A percentile compares a stretch with the other conserved stretches of the same genome.
These are phyloP conservation scores for Oreochromis tanganicae DNA, from an alignment of 2,113 vertebrate species.

Conservation along the genomic window DNA sequence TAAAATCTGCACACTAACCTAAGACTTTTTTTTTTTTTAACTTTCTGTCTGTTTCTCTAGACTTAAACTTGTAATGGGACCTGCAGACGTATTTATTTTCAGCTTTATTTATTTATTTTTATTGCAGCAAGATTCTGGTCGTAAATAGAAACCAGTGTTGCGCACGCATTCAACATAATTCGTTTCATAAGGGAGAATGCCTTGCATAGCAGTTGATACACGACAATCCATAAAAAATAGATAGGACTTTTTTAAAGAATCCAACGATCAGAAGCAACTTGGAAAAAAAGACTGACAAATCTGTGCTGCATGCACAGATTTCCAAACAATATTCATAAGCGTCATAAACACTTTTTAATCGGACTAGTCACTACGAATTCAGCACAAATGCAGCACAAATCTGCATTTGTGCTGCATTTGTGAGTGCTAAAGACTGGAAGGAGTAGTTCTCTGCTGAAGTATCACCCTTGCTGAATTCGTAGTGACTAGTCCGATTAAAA, in stretches of 20 bases:
- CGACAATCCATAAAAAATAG: conserved; percentile 44
- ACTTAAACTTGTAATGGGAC: neutral
- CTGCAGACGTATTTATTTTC: neutral
- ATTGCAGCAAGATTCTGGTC: neutral
- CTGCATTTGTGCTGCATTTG: neutral
- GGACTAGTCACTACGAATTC: too few relatives aligned
- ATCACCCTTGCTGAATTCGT: neutral
- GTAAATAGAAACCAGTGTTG: neutral
- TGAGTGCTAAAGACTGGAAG: neutral
- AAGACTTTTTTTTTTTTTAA: neutral
- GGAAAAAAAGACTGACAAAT: neutral
- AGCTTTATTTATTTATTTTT: neutral
- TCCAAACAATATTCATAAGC: too few relatives aligned
- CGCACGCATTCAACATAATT: neutral
- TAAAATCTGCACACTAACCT: neutral
- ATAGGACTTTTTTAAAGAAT: neutral
- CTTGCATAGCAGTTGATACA: conserved; percentile 55
- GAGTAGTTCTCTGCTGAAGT: neutral
- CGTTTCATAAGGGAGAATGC: conserved; percentile 2
- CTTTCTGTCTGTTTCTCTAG: neutral
- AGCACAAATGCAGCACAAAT: neutral
- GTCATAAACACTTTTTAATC: too few relatives aligned
- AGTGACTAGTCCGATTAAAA: neutral
- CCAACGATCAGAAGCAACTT: neutral
- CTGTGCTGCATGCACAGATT: neutral